Base-by-base conservation (phyloP, 2,113 vertebrate genomes). In the Nannobrachium achirus region DNA sequence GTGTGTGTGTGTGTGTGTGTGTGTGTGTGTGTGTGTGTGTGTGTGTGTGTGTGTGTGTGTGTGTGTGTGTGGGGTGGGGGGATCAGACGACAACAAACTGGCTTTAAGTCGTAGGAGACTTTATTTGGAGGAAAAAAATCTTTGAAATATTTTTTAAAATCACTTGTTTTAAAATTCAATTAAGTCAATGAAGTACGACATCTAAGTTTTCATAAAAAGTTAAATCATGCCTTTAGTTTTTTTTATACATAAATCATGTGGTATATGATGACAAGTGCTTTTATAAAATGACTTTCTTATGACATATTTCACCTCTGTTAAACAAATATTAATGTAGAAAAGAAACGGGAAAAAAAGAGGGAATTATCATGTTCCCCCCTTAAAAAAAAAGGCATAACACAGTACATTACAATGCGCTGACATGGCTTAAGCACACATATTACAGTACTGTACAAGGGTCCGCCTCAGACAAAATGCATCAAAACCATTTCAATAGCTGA, bases 381-480 rank as follows among this genome's bases (percentile, higher is more conserved):
- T 11, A 59, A 57, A 16, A 16, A 20, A 76, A 84, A 85, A 88
- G 78, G 82, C 84, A 82, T 65, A 78, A 88, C 86, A 88, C 83
- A 85, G 83, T 86, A 89, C 81, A 63, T 77, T 83, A 89, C 84
- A 73, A 88, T 86, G 87, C 81, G 78, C 80, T 83, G 81, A 91
- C 88, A 87, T 86, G 86, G 86, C 87, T 90, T 88, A 83, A 89
- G 89, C 87, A 89, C 82, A 90, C 71, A 86, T 78, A 86, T 81
- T 86, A 91, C 87, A 91, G 84, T 88, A 89, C 88, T 91, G 87
- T 91, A 90, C 89, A 91, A 73, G 85, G 86, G 88, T 89, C 88
- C 83, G 73, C 81, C 88, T 85, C 86, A 84, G 86, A 88, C 84
- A 75, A 73, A 16, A 88, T 84, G 87, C 85, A 88, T 79, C 77